Percentiles rank a stretch among this genome's conserved stretches.
Evolutionary conservation across 37 sponge, comb jelly and placozoan species (phyloP).

Genomic region (Hexactinellida sp.): DNA sequence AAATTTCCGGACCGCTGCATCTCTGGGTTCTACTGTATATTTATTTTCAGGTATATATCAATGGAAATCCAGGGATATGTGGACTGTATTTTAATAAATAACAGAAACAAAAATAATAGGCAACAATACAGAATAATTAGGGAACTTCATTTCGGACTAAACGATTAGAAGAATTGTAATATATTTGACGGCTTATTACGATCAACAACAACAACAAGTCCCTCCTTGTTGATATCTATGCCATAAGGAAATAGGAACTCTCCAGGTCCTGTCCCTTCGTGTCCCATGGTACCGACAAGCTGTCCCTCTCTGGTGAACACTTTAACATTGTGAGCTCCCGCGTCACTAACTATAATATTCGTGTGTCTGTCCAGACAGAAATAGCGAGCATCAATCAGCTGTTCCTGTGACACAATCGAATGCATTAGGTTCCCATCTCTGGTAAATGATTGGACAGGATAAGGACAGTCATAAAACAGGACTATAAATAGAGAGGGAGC

Average conservation of each 20-base stretch:
- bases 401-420: neutral
- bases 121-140: too few relatives aligned
- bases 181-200: neutral
- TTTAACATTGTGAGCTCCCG: neutral
- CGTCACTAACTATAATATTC: neutral
- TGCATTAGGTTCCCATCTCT: neutral
- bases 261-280: neutral
- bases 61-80: too few relatives aligned
- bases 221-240: neutral
- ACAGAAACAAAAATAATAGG: too few relatives aligned
- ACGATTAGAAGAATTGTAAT: neutral
- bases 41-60: too few relatives aligned
- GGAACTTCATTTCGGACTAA: too few relatives aligned
- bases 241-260: neutral
- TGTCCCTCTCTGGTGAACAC: neutral
- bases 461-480: neutral
- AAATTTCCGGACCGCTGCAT: too few relatives aligned
- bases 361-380: neutral
- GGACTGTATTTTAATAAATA: too few relatives aligned
- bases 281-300: neutral
- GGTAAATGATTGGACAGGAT: neutral
- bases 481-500: neutral
- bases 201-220: neutral
- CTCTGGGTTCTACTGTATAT: too few relatives aligned
- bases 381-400: neutral